Base-by-base conservation (phyloP, 2,797 vertebrate species). In the Cossypha dichroa region DNA sequence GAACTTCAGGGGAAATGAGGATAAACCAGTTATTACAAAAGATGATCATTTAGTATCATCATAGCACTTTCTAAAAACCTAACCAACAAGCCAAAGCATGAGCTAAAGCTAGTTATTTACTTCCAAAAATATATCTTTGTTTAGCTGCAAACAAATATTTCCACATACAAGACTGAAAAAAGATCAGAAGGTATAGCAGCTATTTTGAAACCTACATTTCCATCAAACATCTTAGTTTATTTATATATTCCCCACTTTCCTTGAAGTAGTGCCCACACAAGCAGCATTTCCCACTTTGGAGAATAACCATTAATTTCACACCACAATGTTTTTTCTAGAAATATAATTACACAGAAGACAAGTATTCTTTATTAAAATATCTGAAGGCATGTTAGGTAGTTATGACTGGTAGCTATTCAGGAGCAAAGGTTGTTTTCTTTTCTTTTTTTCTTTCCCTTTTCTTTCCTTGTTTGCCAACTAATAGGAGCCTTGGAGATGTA, bases 181-280 rank as follows among this genome's bases (percentile, higher is more conserved):
- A 96, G 95, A 94, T 94, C 92, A 94, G 77, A 96, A 93, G 88
- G 73, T 93, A 92, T 58, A 91, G 94, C 64, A 96, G 81, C 68
- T 96, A 96, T 96, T 97, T 96, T 94, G 84, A 95, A 97, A 92
- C 91, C 78, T 89, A 23, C 72, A 87, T 91, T 97, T 93, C 84
- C 95, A 96, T 93, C 85, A 96, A 85, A 92, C 83, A 60, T 77
- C 56, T 83, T 48, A 41, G 52, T 95, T 95, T 96, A 95, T 97
- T 96, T 97, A 91, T 94, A 85, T 88, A 91, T 68, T 95, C n/a
- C 25, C 33, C 60, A 85, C 64, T 92, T 93, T 89, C 78, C 91
- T 96, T 97, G 94, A 96, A 96, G 93, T 89, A 89, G 52, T 94
- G 92, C 94, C 92, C 93, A 94, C 72, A 96, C 41, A 96, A 93